Conservation (phyloP, 2,797 vertebrate genomes). For the Cirrhinus molitorella region DNA sequence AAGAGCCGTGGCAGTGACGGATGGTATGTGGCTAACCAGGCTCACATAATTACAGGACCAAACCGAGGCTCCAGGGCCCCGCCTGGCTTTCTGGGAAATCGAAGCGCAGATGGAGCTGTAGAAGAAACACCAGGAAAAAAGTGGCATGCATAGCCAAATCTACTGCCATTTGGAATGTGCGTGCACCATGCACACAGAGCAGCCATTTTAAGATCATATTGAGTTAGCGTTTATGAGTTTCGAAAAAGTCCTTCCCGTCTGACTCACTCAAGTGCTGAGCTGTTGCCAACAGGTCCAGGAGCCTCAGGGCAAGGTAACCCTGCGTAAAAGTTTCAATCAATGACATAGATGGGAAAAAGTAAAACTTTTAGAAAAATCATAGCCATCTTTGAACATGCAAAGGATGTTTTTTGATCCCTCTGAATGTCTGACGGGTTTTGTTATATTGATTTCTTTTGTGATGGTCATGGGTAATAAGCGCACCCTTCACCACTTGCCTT, state of each 20-base stretch:
- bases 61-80: slow-evolving; percentile 49
- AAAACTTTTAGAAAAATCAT: background rate
- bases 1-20: slow-evolving; percentile 59
- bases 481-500: background rate
- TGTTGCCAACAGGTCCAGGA: slow-evolving; percentile 14
- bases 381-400: slow-evolving; percentile 21
- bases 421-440: slow-evolving; percentile 10
- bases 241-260: slow-evolving; percentile 25
- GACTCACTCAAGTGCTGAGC: background rate
- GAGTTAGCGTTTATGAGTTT: slow-evolving; percentile 34
- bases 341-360: background rate
- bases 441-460: slow-evolving; percentile 25
- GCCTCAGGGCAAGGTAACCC: slow-evolving; percentile 23
- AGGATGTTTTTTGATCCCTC: slow-evolving; percentile 6
- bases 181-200: slow-evolving; percentile 23
- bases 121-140: slow-evolving; percentile 57
- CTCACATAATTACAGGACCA: slow-evolving; percentile 64
- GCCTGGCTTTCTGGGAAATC: slow-evolving; percentile 66
- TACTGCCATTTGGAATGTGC: slow-evolving; percentile 39
- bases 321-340: slow-evolving; percentile 19
- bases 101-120: slow-evolving; percentile 55
- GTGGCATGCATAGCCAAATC: slow-evolving; percentile 33
- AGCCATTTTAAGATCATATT: slow-evolving; percentile 47
- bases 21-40: slow-evolving; percentile 64
- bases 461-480: slow-evolving; percentile 5